Base-by-base conservation (phyloP, 2,113 vertebrate genomes). In the Psophia crepitans region DNA sequence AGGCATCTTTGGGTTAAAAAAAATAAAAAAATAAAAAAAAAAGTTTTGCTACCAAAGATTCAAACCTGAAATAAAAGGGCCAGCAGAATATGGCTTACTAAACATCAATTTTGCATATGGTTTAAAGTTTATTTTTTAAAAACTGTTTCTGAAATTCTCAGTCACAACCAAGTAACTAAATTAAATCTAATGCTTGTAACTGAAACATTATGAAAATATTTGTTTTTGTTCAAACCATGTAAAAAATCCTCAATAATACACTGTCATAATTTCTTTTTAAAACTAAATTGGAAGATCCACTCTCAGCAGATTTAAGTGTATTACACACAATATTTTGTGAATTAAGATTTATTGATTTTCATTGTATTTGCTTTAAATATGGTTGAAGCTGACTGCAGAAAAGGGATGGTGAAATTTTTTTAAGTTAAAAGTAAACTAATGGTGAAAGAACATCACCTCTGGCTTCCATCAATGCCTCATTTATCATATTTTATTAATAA, bases 371-470 rank as follows among this genome's bases (percentile, higher is more conserved):
- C 97, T 98, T 98, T 98, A 98, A 98, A 98, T 98, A 98, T 92
- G 97, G 97, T 98, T 93, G 98, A 98, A 98, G 98, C 98, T 97
- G 97, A 97, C 97, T 98, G 98, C 98, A 97, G 97, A 97, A 97
- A 97, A 97, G 89, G 98, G 97, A 97, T 95, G 96, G 76, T 97
- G 98, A 97, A 97, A 96, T 97, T 95, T 96, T 43, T 53, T 98
- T 98, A 98, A 98, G 98, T 98, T 98, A 98, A 97, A 98, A 98
- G 98, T 97, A 98, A 98, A 98, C 98, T 98, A 98, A 97, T 96
- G 98, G 97, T 97, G 98, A 98, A 98, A 98, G 98, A 97, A 98
- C 98, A 98, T 98, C 98, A 98, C 98, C 98, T 98, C 98, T 98
- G 98, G 98, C 98, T 98, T 97, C 98, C 95, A 96, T 97, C 98